These are phyloP conservation scores for Cercocebus atys DNA, from an alignment of 2,113 vertebrate genomes.

Conservation along the genomic window DNA sequence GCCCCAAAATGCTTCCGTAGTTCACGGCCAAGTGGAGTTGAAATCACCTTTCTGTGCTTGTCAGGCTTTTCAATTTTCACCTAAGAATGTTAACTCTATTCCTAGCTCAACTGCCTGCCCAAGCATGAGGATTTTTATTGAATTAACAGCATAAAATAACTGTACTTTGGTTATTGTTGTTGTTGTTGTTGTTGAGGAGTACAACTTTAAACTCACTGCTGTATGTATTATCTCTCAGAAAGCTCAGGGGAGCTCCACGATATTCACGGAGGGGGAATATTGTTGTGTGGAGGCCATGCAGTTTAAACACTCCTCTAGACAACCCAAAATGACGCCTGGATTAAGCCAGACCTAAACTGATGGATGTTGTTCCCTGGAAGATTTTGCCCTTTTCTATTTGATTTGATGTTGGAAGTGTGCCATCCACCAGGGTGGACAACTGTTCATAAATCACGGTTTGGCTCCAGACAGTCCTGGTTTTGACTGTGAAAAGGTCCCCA, in stretches of 20 bases:
- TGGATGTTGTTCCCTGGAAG: not conserved
- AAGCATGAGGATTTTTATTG: not conserved
- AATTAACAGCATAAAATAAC: not conserved
- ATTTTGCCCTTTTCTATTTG: no score
- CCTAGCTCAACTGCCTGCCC: not conserved
- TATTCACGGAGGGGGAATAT: not conserved
- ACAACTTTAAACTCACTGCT: not conserved
- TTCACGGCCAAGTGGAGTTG: not conserved
- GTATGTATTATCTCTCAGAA: not conserved
- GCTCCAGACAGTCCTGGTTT: not conserved
- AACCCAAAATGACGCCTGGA: not conserved
- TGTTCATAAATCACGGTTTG: not conserved
- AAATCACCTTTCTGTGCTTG: not conserved
- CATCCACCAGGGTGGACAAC: not conserved
- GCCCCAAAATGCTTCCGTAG: not conserved
- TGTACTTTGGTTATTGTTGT: not conserved
- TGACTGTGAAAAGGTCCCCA: no score
- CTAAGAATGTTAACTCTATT: not conserved
- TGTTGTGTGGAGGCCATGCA: not conserved
- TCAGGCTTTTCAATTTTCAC: constrained; percentile 18
- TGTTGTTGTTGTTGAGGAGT: not conserved
- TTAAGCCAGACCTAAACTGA: not conserved
- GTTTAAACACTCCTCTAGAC: not conserved
- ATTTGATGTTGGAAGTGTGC: not conserved
- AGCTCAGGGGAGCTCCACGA: not conserved